Evolutionary conservation across 2,113 vertebrate genomes (phyloP), one percentile per base, ranked within the genome.

Genomic region (Ptilorrhoa leucosticta): DNA sequence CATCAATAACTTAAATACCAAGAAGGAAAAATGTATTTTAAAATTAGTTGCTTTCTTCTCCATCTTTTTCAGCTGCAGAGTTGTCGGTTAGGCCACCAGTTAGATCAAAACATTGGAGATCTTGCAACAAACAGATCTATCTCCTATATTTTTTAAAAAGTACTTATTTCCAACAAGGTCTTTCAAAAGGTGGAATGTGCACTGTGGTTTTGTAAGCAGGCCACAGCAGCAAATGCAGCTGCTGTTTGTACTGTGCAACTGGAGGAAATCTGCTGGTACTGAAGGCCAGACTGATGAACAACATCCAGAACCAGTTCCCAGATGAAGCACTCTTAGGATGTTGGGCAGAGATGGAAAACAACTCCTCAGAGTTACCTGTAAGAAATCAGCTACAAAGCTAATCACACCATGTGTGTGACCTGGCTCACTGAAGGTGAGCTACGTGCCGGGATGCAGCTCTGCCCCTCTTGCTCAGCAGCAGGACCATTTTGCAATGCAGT

Each of bases 241-340:
- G 64, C 10, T 75, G 42, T 30, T 65, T 45, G 21, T 30, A 54
- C 48, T n/a, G 17, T 8, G 20, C 37, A 57, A 3, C 24, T 51
- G 51, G 44, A 78, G 24, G 64, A 72, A 64, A 47, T 22, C 14
- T 35, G 13, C 31, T 64, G 57, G 15, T 54, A 61, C 18, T 0
- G 0, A 45, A 0, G 0, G 35, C 22, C 63, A 65, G 35, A 45
- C 15, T 57, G 51, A 56, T 22, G 40, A 53, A 53, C 1, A 4
- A 42, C 53, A 79, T 13, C 33, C 44, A 82, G 47, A 87, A 69
- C 28, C 14, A 10, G n/a, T 10, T 70, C 31, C 39, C 60, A 51
- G 10, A 26, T 20, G 5, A 28, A 50, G 42, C 3, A 87, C 11
- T 11, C 48, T 37, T 8, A 28, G 50, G 35, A 60, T 40, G 23